Base-by-base conservation (phyloP, 2,797 vertebrate genomes). In the Cheirogaleus major region DNA sequence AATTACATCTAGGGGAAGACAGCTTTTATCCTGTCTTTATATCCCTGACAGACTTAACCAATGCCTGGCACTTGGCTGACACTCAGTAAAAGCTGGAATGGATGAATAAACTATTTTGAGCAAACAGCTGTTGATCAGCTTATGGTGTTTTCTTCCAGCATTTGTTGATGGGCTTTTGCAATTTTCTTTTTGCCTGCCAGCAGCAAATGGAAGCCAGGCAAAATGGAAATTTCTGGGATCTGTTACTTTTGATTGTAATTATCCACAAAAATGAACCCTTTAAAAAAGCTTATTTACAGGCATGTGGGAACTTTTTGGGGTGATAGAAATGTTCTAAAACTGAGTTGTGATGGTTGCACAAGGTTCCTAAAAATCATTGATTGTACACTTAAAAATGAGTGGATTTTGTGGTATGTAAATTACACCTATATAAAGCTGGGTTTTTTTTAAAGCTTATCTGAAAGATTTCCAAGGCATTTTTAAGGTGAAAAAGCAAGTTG, bases 61-160 rank as follows among this genome's bases (percentile, higher is more conserved):
- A 15, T 23, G 76, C 69, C 69, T 93, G 69, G 55, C 65, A 25
- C 75, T 93, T 83, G 75, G 91, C 91, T 91, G 72, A 35, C 43
- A n/a, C 50, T 63, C 43, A 14, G 72, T 17, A 7, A 57, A 95
- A 55, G 65, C 78, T 95, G 75, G 85, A 76, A 69, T 41, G 27
- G 13, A 30, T 82, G 89, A 80, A 83, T 83, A 67, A 93, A 94
- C 93, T 97, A 95, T 98, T 98, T 97, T 95, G 90, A 96, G 96
- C 83, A 38, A 93, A 88, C 93, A 97, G 95, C 97, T 97, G 95
- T 90, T 82, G 43, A 83, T 93, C 75, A 35, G 92, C 73, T 38
- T 82, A 25, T 86, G 94, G 63, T 75, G 63, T 95, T 91, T 97
- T 83, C 91, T 79, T 93, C 78, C 91, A 83, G 9, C 76, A 70